Base-by-base conservation (phyloP, 2,888 invertebrate genomes). In the Oxycera nigricornis region DNA sequence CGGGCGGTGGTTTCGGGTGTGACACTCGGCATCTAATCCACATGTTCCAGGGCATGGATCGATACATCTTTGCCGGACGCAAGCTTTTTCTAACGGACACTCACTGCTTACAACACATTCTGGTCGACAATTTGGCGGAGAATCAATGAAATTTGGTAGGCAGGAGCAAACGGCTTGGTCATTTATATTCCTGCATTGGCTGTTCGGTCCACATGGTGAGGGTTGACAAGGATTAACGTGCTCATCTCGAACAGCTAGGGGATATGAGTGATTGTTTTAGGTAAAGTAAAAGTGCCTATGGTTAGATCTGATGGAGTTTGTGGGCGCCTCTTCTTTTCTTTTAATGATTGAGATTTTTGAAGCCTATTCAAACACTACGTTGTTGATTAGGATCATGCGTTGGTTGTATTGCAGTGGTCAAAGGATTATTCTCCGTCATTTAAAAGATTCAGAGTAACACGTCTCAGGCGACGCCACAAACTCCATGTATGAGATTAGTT, bases 1-100 rank as follows among this genome's bases (percentile, higher is more conserved):
- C 1, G 94, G 93, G 79, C 91, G 91, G 82, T 94, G 94, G 80
- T 93, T 92, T 24, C 91, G 87, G 2, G 93, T 91, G 81, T 89
- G 88, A 80, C 94, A 94, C 78, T 89, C 87, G 0, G 93, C 90
- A 77, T 90, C 90, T 65, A 88, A 86, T 35, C 90, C 90, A 79
- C 90, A 90, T 1, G 87, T 86, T 26, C 86, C 88, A 1, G 87
- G 86, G 77, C 91, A 92, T 11, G 91, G 91, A 82, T 91, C 89
- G 9, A 82, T 80, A 79, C 92, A 92, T 83, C 90, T 90, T 78
- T 89, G 88, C 79, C 88, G 88, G 52, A 90, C 82, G 78, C 92
- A 92, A 14, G 91, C 91, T 80, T 87, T 88, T 76, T 88, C 87
- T 1, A 82, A 81, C 0, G 88, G 81, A 81, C 91, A 92, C 81